phyloP scores from a whole-genome alignment of 2,113 vertebrate species.

The Alligator mississippiensis region DNA sequence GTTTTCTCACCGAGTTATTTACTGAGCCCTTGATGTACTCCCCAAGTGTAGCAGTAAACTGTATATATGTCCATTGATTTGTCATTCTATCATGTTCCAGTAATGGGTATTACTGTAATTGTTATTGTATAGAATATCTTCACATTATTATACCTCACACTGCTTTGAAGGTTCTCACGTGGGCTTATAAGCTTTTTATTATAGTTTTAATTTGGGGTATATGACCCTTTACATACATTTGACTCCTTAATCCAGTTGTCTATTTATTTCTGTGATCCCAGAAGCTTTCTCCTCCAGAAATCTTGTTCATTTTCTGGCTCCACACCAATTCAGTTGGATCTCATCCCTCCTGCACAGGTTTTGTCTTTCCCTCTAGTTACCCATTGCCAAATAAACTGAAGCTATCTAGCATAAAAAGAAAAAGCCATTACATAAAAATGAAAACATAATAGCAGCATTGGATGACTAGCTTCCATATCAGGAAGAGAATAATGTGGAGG shows the following conservation, averaged over 20 bases:
- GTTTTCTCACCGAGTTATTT: too few relatives aligned
- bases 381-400: not conserved
- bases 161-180: not conserved
- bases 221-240: not conserved
- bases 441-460: too few relatives aligned
- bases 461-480: too few relatives aligned
- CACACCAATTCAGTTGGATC: not conserved
- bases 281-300: too few relatives aligned
- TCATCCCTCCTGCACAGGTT: not conserved
- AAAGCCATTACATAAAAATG: too few relatives aligned
- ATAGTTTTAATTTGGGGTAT: not conserved
- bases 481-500: too few relatives aligned
- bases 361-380: not conserved
- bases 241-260: not conserved
- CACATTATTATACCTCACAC: not conserved
- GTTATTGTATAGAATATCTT: not conserved
- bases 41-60: too few relatives aligned
- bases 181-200: not conserved
- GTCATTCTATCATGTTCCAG: not conserved
- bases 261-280: not conserved
- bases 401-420: not conserved
- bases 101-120: not conserved
- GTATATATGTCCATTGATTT: not conserved
- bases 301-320: not conserved
- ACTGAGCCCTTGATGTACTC: too few relatives aligned